These are phyloP conservation scores for Athene noctua DNA, from an alignment of 2,113 vertebrate genomes.

Conservation along the genomic window DNA sequence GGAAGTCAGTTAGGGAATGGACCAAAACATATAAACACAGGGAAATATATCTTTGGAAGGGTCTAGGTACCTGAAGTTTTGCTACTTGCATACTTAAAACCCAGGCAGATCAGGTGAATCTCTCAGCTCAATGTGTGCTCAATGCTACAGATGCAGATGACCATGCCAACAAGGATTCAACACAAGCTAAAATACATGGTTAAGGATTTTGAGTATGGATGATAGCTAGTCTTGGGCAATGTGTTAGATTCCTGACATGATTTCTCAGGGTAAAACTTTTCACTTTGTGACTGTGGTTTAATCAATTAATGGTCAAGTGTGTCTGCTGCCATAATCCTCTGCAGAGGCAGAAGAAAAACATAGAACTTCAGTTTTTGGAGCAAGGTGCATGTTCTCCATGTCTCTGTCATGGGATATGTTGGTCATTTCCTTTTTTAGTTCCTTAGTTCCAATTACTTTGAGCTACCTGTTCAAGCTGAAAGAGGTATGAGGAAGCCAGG, in stretches of 20 bases:
- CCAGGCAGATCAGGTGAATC: not conserved
- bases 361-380: not conserved
- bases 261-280: not conserved
- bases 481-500: not conserved
- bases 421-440: not conserved
- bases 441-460: not conserved
- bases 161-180: not conserved
- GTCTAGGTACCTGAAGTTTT: not conserved
- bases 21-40: not conserved
- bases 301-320: not conserved
- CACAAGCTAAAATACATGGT: not conserved
- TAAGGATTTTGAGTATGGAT: not conserved
- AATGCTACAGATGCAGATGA: not conserved
- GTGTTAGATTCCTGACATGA: not conserved
- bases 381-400: not conserved
- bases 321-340: not conserved
- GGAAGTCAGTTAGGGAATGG: not conserved
- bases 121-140: not conserved
- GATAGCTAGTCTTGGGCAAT: not conserved
- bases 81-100: not conserved
- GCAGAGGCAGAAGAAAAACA: not conserved
- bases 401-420: not conserved
- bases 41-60: not conserved
- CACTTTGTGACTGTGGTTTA: not conserved
- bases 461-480: not conserved